Conservation (phyloP, 2,113 vertebrate genomes). For the Oncorhynchus gorbuscha region DNA sequence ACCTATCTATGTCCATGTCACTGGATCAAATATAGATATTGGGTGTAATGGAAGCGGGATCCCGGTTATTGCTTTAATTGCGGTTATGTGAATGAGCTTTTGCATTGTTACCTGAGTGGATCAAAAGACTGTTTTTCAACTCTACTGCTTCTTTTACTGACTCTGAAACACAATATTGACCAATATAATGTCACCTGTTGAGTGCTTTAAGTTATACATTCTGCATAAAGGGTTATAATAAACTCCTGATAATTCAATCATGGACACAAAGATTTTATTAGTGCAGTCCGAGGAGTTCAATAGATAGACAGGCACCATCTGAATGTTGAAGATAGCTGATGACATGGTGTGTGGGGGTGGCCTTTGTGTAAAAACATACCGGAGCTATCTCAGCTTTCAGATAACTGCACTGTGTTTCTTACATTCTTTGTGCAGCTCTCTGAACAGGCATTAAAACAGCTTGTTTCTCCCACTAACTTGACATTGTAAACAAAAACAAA, state of each 20-base stretch:
- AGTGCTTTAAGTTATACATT: not conserved
- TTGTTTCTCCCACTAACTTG: not conserved
- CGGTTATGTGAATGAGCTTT: not conserved
- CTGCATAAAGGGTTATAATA: not conserved
- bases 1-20: conserved; percentile 26
- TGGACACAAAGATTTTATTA: not conserved
- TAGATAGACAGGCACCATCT: not conserved
- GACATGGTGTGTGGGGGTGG: not conserved
- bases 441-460: not conserved
- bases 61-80: not conserved
- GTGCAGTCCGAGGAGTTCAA: not conserved
- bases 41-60: not conserved
- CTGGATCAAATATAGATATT: not conserved
- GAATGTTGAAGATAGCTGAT: not conserved
- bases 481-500: not conserved
- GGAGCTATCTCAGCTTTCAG: not conserved
- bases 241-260: not conserved
- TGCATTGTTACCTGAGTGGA: not conserved
- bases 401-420: too few species aligned
- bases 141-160: not conserved
- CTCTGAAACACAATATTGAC: not conserved
- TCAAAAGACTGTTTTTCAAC: not conserved
- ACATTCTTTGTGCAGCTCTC: not conserved
- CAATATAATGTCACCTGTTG: not conserved
- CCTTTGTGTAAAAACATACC: too few species aligned